Conservation (phyloP, 2,797 vertebrate genomes). For the Protosalanx chinensis region DNA sequence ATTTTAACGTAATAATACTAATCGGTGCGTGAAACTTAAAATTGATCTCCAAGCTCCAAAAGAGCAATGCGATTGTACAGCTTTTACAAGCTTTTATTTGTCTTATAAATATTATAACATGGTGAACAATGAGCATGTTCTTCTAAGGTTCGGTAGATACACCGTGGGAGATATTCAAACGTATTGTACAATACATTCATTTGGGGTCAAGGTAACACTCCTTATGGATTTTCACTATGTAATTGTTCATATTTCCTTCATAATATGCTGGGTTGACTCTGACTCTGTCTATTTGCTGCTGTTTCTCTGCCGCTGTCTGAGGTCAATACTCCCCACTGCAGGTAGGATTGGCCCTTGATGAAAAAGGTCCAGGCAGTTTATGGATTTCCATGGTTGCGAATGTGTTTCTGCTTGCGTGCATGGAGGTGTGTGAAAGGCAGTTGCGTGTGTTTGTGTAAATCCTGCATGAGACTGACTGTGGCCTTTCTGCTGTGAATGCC, state of each 20-base stretch:
- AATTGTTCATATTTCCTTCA: no score
- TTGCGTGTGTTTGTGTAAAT: neutral
- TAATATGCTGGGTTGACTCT: no score
- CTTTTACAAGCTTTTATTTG: no score
- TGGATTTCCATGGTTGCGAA: neutral
- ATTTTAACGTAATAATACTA: neutral
- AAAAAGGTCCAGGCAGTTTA: neutral
- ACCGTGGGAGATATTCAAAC: no score
- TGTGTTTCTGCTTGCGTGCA: conserved; percentile 8
- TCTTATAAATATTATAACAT: no score
- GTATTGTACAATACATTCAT: no score
- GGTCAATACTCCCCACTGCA: neutral
- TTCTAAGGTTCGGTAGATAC: no score
- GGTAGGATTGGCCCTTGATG: neutral
- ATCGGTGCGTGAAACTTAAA: neutral
- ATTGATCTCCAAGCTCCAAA: neutral
- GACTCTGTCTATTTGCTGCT: neutral
- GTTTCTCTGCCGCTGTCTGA: neutral
- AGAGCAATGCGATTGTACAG: neutral
- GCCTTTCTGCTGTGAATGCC: neutral
- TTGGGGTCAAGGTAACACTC: no score
- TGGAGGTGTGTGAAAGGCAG: conserved; percentile 2
- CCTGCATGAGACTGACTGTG: neutral
- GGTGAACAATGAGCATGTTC: no score
- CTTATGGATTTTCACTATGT: no score